These are phyloP conservation scores for Hypotaenidia okinawae DNA, from an alignment of 2,797 vertebrate genomes.

Conservation along the genomic window DNA sequence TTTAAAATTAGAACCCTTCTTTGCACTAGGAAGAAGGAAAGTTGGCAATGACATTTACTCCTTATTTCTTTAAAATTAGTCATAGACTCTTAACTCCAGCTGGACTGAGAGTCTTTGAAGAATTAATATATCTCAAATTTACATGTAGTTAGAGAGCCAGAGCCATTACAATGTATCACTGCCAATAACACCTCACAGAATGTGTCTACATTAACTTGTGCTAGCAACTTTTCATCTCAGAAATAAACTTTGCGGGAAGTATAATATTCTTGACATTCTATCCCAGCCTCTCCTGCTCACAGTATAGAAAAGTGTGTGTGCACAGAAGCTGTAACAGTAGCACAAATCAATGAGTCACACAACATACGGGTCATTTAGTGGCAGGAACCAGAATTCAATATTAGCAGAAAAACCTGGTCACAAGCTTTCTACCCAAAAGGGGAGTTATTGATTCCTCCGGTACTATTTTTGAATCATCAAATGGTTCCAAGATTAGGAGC, in stretches of 20 bases:
- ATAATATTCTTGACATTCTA: not conserved
- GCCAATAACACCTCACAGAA: conserved; percentile 39
- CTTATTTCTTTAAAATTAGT: conserved; percentile 48
- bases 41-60: conserved; percentile 39
- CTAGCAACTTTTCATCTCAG: not conserved
- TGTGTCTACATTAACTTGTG: not conserved
- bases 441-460: conserved; percentile 37
- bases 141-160: not conserved
- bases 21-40: conserved; percentile 21
- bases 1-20: conserved; percentile 43
- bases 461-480: conserved; percentile 40
- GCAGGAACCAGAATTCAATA: conserved; percentile 6
- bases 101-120: conserved; percentile 39
- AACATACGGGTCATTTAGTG: not conserved
- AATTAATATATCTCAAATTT: conserved; percentile 32
- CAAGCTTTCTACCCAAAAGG: not conserved
- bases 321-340: not conserved
- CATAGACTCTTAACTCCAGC: conserved; percentile 41
- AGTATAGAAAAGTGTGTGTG: not conserved
- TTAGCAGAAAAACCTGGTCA: not conserved
- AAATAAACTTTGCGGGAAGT: not conserved
- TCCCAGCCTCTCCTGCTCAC: not conserved
- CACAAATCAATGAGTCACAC: not conserved
- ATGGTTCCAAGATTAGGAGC: not conserved
- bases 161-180: not conserved